Percentiles rank a stretch among this genome's conserved stretches.
Conservation (phyloP, 2,888 invertebrate species). For the Vannuccia rotundouncinata region DNA sequence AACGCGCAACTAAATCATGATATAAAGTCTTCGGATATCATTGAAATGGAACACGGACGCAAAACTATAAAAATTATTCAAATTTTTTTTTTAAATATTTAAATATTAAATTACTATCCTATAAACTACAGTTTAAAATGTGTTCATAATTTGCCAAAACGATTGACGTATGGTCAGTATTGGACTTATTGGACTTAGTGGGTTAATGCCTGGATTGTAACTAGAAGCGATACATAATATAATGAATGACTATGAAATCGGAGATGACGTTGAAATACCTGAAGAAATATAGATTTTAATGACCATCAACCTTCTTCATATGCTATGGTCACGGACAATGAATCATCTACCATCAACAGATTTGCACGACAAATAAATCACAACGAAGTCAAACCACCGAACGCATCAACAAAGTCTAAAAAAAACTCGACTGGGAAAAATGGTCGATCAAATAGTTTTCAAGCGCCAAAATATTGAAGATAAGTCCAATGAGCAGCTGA, state of each 20-base stretch:
- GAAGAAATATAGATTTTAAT: too few species aligned
- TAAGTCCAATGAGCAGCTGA: background rate
- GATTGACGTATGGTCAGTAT: too few species aligned
- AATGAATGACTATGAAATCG: too few species aligned
- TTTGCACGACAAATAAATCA: slow-evolving; percentile 1
- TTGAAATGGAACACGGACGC: too few species aligned
- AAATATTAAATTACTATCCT: too few species aligned
- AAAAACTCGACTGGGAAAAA: background rate
- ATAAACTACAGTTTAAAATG: slow-evolving; percentile 1
- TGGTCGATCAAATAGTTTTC: slow-evolving; percentile 20
- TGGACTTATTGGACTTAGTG: background rate
- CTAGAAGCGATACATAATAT: slow-evolving; percentile 19
- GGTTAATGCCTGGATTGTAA: slow-evolving; percentile 3
- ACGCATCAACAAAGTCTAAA: slow-evolving; percentile 21
- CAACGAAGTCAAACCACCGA: slow-evolving; percentile 4
- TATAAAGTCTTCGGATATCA: too few species aligned
- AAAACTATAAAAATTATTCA: too few species aligned
- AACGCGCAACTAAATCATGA: too few species aligned
- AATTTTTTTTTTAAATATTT: too few species aligned
- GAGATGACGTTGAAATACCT: too few species aligned
- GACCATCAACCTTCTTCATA: slow-evolving; percentile 7
- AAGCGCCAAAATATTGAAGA: slow-evolving; percentile 18
- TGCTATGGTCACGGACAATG: background rate
- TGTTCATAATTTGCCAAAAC: slow-evolving; percentile 18
- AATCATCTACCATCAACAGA: slow-evolving; percentile 14